Evolutionary conservation across 92 coral and sea anemone species (phyloP).

Genomic region (Zoanthus sansibaricus): DNA sequence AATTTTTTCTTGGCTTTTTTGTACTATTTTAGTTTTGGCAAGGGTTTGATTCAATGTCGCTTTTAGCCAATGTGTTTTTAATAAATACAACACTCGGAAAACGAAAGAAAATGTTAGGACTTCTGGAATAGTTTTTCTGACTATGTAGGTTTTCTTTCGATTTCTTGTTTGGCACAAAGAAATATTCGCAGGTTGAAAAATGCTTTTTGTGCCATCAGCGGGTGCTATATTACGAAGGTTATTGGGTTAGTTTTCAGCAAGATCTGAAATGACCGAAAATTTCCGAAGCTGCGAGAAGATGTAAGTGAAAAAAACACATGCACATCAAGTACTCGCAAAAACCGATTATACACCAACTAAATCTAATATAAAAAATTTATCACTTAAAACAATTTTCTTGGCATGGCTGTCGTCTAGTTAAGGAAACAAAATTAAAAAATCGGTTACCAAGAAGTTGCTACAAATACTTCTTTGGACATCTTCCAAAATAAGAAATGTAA

Average conservation of each 20-base stretch:
- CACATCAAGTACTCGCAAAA: background rate
- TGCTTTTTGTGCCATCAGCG: background rate
- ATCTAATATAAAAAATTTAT: conserved; percentile 29
- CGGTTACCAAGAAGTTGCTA: background rate
- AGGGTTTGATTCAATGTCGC: background rate
- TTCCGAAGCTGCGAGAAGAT: background rate
- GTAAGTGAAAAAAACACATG: background rate
- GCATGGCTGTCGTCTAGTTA: background rate
- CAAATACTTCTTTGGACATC: background rate
- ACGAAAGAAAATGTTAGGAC: background rate
- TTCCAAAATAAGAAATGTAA: conserved; percentile 15
- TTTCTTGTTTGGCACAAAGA: background rate
- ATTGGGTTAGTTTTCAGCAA: background rate
- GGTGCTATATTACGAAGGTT: background rate
- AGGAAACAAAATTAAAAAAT: conserved; percentile 23
- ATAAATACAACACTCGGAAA: background rate
- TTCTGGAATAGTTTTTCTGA: background rate
- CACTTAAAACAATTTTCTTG: conserved; percentile 16
- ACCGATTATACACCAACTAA: background rate
- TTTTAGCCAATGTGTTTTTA: background rate
- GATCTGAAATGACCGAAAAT: background rate
- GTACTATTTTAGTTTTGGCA: background rate
- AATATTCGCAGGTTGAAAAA: background rate
- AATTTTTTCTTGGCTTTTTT: background rate
- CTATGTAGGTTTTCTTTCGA: conserved; percentile 19